Evolutionary conservation across 2,113 vertebrate species (phyloP), one percentile per base, ranked within the genome.

Genomic region (Heteronetta atricapilla): DNA sequence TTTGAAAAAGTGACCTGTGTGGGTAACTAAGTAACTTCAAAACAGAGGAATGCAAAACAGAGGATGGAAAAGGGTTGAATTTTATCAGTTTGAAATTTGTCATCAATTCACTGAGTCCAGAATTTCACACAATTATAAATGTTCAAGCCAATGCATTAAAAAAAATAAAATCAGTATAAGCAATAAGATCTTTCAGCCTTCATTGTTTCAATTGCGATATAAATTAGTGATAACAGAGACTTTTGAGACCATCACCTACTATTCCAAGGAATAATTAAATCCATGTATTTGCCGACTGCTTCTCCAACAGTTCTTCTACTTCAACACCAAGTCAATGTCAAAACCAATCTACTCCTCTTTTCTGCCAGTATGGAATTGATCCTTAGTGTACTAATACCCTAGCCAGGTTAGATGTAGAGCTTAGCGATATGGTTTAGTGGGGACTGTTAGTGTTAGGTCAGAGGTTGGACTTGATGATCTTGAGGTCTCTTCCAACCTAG

Each of bases 261-360:
- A 36, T 76, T 86, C 67, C 73, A 38, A 66, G 13, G 26, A 17
- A 76, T 64, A 92, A 69, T 70, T 70, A 62, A 94, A 88, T 44
- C 8, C 10, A 62, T 50, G 34, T 44, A 34, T 58, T 86, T 88
- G 18, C 34, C 81, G 63, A 60, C 44, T 79, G 34, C 16, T 92
- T 48, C 82, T 36, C 38, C 80, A 76, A 42, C 11, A 90, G 11
- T 11, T 15, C 75, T 90, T 15, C 75, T 90, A 52, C 20, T 72
- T 90, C 46, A 29, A 76, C 33, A 38, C 13, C 33, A 33, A 80
- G 25, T 19, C 38, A 74, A 90, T 80, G 26, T 40, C 84, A 79
- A 89, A 86, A 44, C 2, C n/a, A 56, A 80, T 48, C 15, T 53
- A 85, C 73, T 29, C 20, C 58, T 81, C 66, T 74, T 59, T 55